Evolutionary conservation across 2,113 vertebrate genomes (phyloP).

Genomic region (Nerophis lumbriciformis): DNA sequence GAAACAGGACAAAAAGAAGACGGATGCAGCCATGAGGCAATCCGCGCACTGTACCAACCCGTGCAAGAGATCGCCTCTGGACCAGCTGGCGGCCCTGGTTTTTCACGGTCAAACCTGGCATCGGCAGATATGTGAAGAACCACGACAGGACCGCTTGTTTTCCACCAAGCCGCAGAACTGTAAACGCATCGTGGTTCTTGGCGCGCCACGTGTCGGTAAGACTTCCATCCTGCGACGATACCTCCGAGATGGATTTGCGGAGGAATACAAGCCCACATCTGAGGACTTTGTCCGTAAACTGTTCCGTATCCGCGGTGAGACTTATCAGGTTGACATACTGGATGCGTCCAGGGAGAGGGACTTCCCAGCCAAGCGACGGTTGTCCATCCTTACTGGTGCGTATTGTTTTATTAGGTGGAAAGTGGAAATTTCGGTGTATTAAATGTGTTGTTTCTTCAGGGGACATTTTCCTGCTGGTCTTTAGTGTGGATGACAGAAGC

Average conservation of each 20-base stretch:
- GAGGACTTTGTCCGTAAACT: constrained; percentile 76
- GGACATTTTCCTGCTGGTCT: constrained; percentile 73
- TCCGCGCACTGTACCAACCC: constrained; percentile 25
- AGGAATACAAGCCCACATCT: constrained; percentile 70
- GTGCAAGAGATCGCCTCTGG: constrained; percentile 54
- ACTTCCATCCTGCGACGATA: constrained; percentile 72
- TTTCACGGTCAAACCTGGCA: constrained; percentile 49
- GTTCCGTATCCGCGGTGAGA: constrained; percentile 71
- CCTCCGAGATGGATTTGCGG: constrained; percentile 69
- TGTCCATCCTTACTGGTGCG: constrained; percentile 75
- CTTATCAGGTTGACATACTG: constrained; percentile 73
- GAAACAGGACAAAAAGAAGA: constrained; percentile 66
- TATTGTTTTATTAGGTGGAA: neutral
- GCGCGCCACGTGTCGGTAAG: constrained; percentile 73
- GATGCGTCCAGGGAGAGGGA: constrained; percentile 71
- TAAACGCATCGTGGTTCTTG: constrained; percentile 73
- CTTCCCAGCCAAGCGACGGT: constrained; percentile 72
- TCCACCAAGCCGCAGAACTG: constrained; percentile 68
- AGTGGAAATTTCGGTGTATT: neutral
- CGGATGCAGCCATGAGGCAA: constrained; percentile 23
- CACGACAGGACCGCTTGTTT: constrained; percentile 18
- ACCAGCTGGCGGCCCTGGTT: constrained; percentile 62
- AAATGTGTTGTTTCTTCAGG: constrained; percentile 46
- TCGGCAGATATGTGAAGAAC: constrained; percentile 33
- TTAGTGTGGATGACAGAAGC: constrained; percentile 69